Evolutionary conservation across 1,140 invertebrate genomes (phyloP), one percentile per base, ranked within the genome.

Genomic region (Tetraneura akinire): DNA sequence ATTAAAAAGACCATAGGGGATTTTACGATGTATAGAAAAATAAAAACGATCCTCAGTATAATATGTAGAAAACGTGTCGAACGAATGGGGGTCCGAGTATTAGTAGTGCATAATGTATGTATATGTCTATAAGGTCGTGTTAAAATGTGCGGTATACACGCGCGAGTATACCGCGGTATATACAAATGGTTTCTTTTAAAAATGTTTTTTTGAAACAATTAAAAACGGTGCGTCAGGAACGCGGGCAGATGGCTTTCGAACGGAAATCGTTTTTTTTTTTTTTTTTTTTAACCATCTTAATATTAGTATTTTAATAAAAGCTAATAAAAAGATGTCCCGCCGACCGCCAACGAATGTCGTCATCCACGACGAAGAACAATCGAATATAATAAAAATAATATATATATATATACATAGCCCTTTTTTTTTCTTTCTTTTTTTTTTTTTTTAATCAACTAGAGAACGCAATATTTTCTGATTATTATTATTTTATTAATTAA

Each of bases 281-380:
- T 62, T 45, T 45, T 11, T 21, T 37, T 26, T 23, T 21, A 47
- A 62, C 74, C 23, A 45, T 45, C 53, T 78, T 62, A 42, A 78
- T 60, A 47, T 29, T 45, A 78, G 55, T 78, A 47, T 78, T 78
- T 78, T 62, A 78, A 78, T 78, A 76, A 78, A 78, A 78, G 53
- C 74, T 78, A 60, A 78, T 78, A 78, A 62, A 76, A 78, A 78
- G 53, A 78, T 62, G 74, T 47, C 53, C 74, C 74, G 74, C 37
- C 74, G 74, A 60, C 74, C 74, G 74, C 37, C 74, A 55, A 60
- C 23, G 55, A 60, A 60, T 62, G 55, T 78, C 74, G 23, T 78
- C 74, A 60, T 55, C 71, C 51, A 13, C 53, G 53, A 62, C 32
- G 21, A 37, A 78, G 74, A 78, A 78, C 74, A 78, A 78, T 78